phyloP scores from a whole-genome alignment of 2,888 invertebrate genomes.

The Uloborus plumipes region DNA sequence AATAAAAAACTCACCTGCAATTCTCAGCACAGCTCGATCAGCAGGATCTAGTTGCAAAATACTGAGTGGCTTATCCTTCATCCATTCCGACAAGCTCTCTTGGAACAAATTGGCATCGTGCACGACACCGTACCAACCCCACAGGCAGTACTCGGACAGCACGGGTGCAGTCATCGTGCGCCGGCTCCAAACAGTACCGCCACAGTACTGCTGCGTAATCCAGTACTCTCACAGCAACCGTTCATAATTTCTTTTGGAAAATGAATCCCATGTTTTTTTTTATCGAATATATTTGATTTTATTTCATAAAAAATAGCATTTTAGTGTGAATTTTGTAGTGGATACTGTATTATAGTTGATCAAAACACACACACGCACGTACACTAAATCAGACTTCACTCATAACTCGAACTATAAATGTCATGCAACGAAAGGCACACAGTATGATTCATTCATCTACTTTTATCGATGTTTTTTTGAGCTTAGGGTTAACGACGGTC shows the following conservation, averaged over 20 bases:
- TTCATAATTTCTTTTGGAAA: neutral
- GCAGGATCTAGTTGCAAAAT: conserved; percentile 97
- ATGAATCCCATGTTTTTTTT: too few species aligned
- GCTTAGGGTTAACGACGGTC: conserved; percentile 13
- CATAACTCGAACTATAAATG: too few species aligned
- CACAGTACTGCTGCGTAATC: conserved; percentile 3
- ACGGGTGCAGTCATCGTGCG: neutral
- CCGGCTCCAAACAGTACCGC: neutral
- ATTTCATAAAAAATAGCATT: too few species aligned
- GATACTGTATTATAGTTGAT: too few species aligned
- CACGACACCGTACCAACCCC: conserved; percentile 64
- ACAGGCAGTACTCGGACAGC: conserved; percentile 47
- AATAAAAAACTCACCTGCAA: conserved; percentile 85
- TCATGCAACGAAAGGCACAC: neutral
- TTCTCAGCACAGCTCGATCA: conserved; percentile 93
- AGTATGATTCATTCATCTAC: neutral
- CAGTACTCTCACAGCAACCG: neutral
- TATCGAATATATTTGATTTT: too few species aligned
- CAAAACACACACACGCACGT: too few species aligned
- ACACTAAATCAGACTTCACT: too few species aligned
- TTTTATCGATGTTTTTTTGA: neutral
- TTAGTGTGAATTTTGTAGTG: too few species aligned
- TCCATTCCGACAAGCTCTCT: conserved; percentile 92
- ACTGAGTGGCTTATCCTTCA: conserved; percentile 93
- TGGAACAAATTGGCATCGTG: conserved; percentile 56